Percentiles rank a stretch among this genome's conserved stretches.
Evolutionary conservation across 2,113 vertebrate species (phyloP).

Genomic region (Pterocles burchelli): DNA sequence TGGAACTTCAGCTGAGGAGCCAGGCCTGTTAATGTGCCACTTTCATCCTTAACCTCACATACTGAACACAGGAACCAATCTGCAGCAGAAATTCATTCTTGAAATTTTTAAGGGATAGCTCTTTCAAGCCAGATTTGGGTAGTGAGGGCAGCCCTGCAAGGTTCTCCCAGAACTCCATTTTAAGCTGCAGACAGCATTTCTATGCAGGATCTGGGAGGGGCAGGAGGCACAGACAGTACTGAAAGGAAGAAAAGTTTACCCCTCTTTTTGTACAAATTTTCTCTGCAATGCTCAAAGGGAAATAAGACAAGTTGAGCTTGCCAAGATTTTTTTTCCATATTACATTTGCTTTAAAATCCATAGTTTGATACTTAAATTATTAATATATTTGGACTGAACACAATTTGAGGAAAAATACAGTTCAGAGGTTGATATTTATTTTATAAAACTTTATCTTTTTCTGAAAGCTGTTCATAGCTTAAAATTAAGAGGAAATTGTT

Average conservation of each 20-base stretch:
- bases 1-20: neutral
- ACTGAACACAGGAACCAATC: neutral
- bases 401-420: neutral
- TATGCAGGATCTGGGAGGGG: neutral
- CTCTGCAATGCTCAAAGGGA: neutral
- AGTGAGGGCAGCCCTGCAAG: neutral
- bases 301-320: neutral
- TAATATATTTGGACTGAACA: neutral
- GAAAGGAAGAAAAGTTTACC: neutral
- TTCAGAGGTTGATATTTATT: neutral
- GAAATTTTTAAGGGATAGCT: neutral
- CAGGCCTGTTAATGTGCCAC: accelerated
- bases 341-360: neutral
- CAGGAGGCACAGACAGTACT: neutral
- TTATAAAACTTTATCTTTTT: neutral
- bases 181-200: neutral
- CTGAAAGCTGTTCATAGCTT: neutral
- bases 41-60: neutral
- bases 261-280: neutral
- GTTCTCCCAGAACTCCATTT: neutral
- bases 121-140: neutral
- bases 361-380: neutral
- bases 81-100: neutral
- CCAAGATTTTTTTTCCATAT: neutral
- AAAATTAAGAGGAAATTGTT: neutral